phyloP scores from a whole-genome alignment of 1,140 invertebrate species.

The Solen grandis region DNA sequence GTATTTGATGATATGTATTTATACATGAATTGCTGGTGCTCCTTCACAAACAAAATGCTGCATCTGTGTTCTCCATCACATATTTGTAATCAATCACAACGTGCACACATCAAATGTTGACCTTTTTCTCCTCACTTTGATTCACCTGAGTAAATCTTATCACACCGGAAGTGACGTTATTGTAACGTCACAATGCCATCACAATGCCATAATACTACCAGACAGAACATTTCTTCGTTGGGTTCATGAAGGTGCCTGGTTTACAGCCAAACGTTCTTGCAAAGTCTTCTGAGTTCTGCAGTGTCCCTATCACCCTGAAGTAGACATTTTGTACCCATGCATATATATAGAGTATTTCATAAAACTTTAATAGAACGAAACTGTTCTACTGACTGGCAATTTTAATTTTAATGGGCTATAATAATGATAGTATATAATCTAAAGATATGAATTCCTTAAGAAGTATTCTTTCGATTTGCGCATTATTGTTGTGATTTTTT shows the following conservation, averaged over 20 bases:
- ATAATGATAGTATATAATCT: background rate
- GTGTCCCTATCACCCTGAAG: constrained; percentile 55
- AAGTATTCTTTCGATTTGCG: no score
- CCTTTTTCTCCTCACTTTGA: no score
- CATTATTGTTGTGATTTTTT: background rate
- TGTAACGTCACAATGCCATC: no score
- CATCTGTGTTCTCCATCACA: no score
- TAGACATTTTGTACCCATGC: background rate
- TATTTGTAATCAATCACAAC: no score
- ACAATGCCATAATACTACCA: constrained; percentile 49
- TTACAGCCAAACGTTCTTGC: constrained; percentile 47
- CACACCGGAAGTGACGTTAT: no score
- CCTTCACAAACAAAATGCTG: no score
- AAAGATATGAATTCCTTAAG: background rate
- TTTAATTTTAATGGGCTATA: background rate
- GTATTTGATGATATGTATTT: no score
- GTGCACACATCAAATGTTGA: no score
- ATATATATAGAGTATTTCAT: background rate
- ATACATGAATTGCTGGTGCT: no score
- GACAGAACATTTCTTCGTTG: constrained; percentile 53
- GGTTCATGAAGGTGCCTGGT: constrained; percentile 47
- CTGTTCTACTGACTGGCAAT: background rate
- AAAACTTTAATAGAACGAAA: background rate
- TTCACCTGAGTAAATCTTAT: no score
- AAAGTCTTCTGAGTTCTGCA: constrained; percentile 59